phyloP scores from a whole-genome alignment of 2,797 vertebrate species.

The Trachurus trachurus region DNA sequence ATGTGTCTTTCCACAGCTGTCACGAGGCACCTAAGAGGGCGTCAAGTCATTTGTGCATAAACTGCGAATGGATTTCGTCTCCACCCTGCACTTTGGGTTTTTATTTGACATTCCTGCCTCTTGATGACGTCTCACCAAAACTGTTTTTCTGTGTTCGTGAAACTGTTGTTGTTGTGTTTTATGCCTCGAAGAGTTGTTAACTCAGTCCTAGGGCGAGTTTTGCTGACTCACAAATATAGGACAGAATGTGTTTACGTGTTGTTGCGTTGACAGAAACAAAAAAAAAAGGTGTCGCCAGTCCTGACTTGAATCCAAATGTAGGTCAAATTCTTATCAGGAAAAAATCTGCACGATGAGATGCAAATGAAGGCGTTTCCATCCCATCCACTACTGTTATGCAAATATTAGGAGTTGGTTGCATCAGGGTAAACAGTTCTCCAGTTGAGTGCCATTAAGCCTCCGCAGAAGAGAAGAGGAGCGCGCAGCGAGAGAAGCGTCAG shows the following conservation, averaged over 20 bases:
- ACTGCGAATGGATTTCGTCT: not conserved
- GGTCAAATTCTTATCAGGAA: not conserved
- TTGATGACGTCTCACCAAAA: not conserved
- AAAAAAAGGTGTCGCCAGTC: not conserved
- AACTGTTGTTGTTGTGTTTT: not conserved
- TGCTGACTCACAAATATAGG: not conserved
- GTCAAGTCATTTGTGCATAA: not conserved
- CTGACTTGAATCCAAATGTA: not conserved
- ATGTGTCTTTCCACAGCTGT: not conserved
- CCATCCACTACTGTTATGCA: not conserved
- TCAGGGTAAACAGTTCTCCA: no score
- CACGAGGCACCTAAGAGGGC: not conserved
- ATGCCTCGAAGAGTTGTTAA: not conserved
- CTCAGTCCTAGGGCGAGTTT: not conserved
- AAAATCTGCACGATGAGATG: not conserved
- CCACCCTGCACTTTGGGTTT: not conserved
- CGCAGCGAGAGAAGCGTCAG: no score
- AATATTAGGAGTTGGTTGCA: no score
- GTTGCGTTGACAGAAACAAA: conserved; percentile 1
- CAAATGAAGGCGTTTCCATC: not conserved
- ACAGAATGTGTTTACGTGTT: not conserved
- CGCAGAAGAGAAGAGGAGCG: no score
- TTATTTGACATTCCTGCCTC: not conserved
- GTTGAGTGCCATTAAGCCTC: no score
- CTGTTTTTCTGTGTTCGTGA: not conserved